Conservation (phyloP, 2,113 vertebrate genomes). For the Podocnemis expansa region DNA sequence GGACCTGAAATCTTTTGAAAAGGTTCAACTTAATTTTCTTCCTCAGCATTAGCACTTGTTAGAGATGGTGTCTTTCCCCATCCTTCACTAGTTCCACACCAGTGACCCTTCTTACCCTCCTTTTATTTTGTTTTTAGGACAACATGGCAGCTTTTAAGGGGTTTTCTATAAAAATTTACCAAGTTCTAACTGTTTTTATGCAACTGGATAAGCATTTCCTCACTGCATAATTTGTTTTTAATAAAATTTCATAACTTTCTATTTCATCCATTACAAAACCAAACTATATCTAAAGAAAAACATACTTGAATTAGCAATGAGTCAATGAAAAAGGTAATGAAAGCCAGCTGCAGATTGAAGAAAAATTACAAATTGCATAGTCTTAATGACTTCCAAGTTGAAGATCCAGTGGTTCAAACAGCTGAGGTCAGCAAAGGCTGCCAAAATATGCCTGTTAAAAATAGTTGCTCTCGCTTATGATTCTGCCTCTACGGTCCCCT, state of each 20-base stretch:
- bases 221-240: neutral
- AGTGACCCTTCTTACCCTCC: neutral
- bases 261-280: neutral
- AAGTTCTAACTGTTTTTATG: neutral
- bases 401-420: neutral
- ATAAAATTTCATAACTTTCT: neutral
- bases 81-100: neutral
- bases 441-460: neutral
- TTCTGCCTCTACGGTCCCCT: neutral
- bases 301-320: neutral
- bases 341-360: neutral
- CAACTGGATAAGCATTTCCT: neutral
- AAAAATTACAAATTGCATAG: neutral
- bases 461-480: neutral
- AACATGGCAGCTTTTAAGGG: neutral
- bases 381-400: neutral
- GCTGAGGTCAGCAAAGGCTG: neutral
- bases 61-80: neutral
- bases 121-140: rapidly evolving
- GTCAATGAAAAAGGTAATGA: neutral
- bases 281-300: neutral
- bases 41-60: neutral
- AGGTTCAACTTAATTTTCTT: neutral
- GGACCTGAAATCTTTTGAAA: neutral
- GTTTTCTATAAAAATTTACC: rapidly evolving